phyloP scores from a whole-genome alignment of 2,888 invertebrate genomes.

The Allophyes oxyacanthae region DNA sequence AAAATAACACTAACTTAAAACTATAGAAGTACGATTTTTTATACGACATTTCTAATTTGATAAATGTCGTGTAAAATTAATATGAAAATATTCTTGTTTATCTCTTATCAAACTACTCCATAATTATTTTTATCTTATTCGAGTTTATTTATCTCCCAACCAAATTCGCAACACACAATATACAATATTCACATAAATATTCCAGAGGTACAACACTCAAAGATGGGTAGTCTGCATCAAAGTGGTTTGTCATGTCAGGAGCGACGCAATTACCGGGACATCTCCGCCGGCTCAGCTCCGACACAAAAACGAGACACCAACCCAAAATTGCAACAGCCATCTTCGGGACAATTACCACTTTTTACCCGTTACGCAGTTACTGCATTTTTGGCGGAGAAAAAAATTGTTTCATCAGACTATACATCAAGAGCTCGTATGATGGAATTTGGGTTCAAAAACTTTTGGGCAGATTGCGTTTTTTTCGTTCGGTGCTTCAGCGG shows the following conservation, averaged over 20 bases:
- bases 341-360: slow-evolving; percentile 78
- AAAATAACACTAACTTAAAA: too few species aligned
- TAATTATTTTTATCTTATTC: too few species aligned
- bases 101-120: too few species aligned
- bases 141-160: too few species aligned
- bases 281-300: slow-evolving; percentile 56
- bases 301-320: slow-evolving; percentile 73
- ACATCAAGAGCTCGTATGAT: slow-evolving; percentile 55
- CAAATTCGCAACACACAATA: too few species aligned
- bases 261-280: slow-evolving; percentile 67
- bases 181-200: slow-evolving; percentile 43
- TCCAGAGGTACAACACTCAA: slow-evolving; percentile 50
- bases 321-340: slow-evolving; percentile 78
- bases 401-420: slow-evolving; percentile 59
- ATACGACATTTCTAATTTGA: too few species aligned
- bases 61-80: too few species aligned
- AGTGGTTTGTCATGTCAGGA: slow-evolving; percentile 60
- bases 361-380: slow-evolving; percentile 73
- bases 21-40: too few species aligned
- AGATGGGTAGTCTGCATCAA: slow-evolving; percentile 49
- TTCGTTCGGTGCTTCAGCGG: slow-evolving; percentile 19
- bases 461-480: slow-evolving; percentile 38
- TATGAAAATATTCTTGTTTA: too few species aligned
- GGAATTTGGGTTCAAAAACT: slow-evolving; percentile 50
- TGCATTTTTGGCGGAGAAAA: slow-evolving; percentile 66